Base-by-base conservation (phyloP, 2,797 vertebrate genomes). In the Ciconia nigra region DNA sequence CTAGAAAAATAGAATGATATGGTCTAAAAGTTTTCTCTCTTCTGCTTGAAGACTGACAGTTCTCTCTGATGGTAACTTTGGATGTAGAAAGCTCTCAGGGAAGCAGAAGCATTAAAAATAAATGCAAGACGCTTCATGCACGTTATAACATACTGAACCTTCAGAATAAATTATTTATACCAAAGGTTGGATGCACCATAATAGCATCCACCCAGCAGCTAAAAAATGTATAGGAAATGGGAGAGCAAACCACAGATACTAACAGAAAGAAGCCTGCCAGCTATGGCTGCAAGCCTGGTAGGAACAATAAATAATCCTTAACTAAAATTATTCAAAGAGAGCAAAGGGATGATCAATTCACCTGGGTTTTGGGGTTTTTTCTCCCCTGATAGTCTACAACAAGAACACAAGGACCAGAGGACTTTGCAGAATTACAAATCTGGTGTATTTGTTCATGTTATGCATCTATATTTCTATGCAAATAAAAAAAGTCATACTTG, bases 41-140 rank as follows among this genome's bases (percentile, higher is more conserved):
- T 71, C 61, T 77, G 81, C 79, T 79, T 79, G 49, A 94, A 95
- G 65, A 78, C 69, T 93, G 88, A 63, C 58, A 82, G 74, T 78
- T 94, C 62, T 91, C 47, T 91, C 87, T 89, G 77, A 80, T 63
- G 19, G 44, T 78, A 72, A 81, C 80, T 97, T 96, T 96, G 72
- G 67, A 93, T 93, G 76, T 57, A 92, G 71, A 93, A 89, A 97
- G 52, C 81, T 93, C 89, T 96, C 62, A 91, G 88, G 59, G 92
- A 93, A 94, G 73, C 41, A 87, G 79, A 87, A 76, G 49, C 69
- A 96, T 96, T 96, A 96, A 95, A 98, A 97, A 98, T 97, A 97
- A 95, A 97, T 96, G 79, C 67, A 62, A 63, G 84, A 90, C 86
- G 54, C 85, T 81, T 88, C 90, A 81, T 58, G 51, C 54, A 80